Conservation (phyloP, 2,888 invertebrate species). For the Caenorhabditis plicata region DNA sequence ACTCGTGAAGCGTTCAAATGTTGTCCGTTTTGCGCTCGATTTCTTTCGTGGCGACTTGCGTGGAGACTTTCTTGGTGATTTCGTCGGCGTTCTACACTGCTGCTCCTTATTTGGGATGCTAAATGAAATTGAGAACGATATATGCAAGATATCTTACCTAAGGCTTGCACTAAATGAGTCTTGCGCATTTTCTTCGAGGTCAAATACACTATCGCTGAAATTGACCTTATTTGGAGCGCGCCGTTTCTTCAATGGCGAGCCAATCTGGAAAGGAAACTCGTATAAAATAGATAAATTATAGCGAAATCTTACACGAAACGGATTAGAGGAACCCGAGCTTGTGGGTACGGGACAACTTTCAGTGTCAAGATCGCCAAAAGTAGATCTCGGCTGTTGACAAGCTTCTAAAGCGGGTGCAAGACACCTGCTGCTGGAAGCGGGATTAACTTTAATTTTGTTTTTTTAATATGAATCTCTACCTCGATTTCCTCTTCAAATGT, state of each 20-base stretch:
- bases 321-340: constrained; percentile 6
- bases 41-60: constrained; percentile 6
- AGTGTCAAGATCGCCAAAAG: constrained; percentile 1
- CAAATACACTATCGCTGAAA: constrained; percentile 7
- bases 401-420: neutral
- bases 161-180: constrained; percentile 18
- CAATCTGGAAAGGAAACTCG: constrained; percentile 8
- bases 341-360: constrained; percentile 29
- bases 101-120: neutral
- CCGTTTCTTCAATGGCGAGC: constrained; percentile 22
- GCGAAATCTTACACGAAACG: constrained; percentile 7
- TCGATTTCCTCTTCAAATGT: constrained; percentile 22
- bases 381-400: neutral
- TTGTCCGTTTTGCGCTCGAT: neutral
- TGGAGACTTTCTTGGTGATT: constrained; percentile 6
- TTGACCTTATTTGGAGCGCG: constrained; percentile 8
- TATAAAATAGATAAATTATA: neutral
- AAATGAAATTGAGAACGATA: constrained; percentile 2
- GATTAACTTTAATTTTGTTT: too few species aligned
- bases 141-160: too few species aligned
- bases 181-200: constrained; percentile 15
- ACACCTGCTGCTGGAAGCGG: constrained; percentile 12
- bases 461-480: too few species aligned
- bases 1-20: constrained; percentile 14
- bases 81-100: constrained; percentile 3